Evolutionary conservation across 1,140 invertebrate species (phyloP), one percentile per base, ranked within the genome.

Genomic region (Eufriesea mexicana): DNA sequence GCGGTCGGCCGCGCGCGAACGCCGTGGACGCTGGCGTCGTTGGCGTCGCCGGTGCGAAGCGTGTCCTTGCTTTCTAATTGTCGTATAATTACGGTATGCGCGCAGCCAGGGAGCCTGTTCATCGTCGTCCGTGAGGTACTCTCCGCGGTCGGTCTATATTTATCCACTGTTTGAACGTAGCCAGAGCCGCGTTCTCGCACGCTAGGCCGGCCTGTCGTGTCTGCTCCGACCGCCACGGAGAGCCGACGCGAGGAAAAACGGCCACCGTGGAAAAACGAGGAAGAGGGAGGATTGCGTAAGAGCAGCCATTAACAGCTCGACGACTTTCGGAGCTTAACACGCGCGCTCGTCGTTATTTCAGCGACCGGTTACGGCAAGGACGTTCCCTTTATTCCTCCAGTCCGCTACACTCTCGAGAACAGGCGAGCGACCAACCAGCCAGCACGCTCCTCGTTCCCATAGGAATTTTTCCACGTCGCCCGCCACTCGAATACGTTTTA

Each of bases 61-160:
- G 71, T 82, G 89, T 88, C 86, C 89, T 89, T 89, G 86, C 86
- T 89, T 90, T 88, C 88, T 89, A 90, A 90, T 90, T 87, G 88
- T 90, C 86, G 82, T 76, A 57, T 86, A 88, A 89, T 90, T 90
- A 89, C 80, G 57, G 49, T 59, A 64, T 57, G 78, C 81, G 51
- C 47, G 62, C 78, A n/a, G 45, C 49, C 57, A 68, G 51, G 42
- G 72, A 83, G 66, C 55, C 79, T 79, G 57, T 67, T 71, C 57
- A 64, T 62, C 61, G 83, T 84, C 71, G 83, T 81, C 70, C 71
- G 45, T 68, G 74, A 84, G 64, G 61, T 74, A 72, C 74, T 57
- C 82, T 35, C 78, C 79, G 83, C 61, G 51, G 28, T 59, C 28
- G 67, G 72, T 85, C 85, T 89, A 89, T 87, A 86, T 89, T 89